Evolutionary conservation across 2,888 invertebrate species (phyloP).

Genomic region (Octodonta nipae): DNA sequence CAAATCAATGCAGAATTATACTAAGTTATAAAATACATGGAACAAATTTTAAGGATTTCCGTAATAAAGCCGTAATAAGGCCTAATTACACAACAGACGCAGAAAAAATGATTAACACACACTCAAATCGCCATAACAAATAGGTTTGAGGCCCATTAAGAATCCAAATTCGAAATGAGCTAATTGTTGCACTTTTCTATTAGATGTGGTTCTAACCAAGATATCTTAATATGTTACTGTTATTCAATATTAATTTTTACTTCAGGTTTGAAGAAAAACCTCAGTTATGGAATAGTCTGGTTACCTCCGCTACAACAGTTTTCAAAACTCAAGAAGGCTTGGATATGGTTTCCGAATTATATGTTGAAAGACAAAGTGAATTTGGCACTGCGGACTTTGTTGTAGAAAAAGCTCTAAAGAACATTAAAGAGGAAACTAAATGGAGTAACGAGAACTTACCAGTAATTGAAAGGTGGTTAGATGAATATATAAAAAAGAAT

Average conservation of each 20-base stretch:
- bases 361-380: conserved; percentile 48
- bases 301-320: conserved; percentile 58
- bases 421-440: conserved; percentile 58
- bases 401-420: conserved; percentile 56
- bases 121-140: too few relatives aligned
- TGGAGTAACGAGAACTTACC: conserved; percentile 68
- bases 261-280: conserved; percentile 53
- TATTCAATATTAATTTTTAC: conserved; percentile 8
- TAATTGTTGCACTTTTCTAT: too few relatives aligned
- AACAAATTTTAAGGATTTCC: too few relatives aligned
- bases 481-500: conserved; percentile 37
- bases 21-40: too few relatives aligned
- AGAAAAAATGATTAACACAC: too few relatives aligned
- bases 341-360: conserved; percentile 53
- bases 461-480: conserved; percentile 60
- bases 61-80: too few relatives aligned
- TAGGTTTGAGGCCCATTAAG: too few relatives aligned
- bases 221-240: too few relatives aligned
- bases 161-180: too few relatives aligned
- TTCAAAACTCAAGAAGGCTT: conserved; percentile 65
- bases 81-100: too few relatives aligned
- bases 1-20: too few relatives aligned
- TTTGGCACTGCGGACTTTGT: conserved; percentile 62
- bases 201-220: too few relatives aligned
- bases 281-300: conserved; percentile 62